These are phyloP conservation scores for Heterochromis multidens DNA, from an alignment of 2,113 vertebrate species.

Conservation along the genomic window DNA sequence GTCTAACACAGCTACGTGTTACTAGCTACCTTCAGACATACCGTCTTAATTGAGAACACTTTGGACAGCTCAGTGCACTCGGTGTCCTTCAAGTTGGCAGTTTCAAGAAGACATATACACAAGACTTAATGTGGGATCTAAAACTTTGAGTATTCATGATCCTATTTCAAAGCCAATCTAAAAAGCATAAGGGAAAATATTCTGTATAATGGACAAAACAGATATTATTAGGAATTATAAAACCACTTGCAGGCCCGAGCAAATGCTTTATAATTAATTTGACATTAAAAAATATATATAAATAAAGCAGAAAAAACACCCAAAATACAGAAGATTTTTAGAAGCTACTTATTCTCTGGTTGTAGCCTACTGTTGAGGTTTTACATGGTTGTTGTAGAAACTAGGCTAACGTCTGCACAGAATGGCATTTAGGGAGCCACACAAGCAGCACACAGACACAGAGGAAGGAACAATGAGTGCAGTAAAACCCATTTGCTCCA, in stretches of 20 bases:
- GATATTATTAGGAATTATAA: not conserved
- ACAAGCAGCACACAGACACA: conserved; percentile 56
- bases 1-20: not conserved
- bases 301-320: not conserved
- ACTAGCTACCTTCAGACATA: conserved; percentile 34
- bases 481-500: conserved; percentile 60
- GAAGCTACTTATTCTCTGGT: not conserved
- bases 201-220: conserved; percentile 9
- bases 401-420: conserved; percentile 41
- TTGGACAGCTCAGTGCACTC: conserved; percentile 51
- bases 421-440: conserved; percentile 57
- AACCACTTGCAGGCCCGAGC: not conserved
- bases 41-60: conserved; percentile 64
- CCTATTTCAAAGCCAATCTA: not conserved
- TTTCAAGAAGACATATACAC: conserved; percentile 28
- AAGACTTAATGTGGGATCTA: not conserved
- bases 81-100: conserved; percentile 55
- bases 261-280: not conserved
- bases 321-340: conserved; percentile 25
- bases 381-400: conserved; percentile 41
- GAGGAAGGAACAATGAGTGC: conserved; percentile 56
- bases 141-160: not conserved
- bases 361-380: not conserved
- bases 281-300: not conserved
- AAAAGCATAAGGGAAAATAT: not conserved